Base-by-base conservation (phyloP, 2,113 vertebrate species). In the Fulica atra region DNA sequence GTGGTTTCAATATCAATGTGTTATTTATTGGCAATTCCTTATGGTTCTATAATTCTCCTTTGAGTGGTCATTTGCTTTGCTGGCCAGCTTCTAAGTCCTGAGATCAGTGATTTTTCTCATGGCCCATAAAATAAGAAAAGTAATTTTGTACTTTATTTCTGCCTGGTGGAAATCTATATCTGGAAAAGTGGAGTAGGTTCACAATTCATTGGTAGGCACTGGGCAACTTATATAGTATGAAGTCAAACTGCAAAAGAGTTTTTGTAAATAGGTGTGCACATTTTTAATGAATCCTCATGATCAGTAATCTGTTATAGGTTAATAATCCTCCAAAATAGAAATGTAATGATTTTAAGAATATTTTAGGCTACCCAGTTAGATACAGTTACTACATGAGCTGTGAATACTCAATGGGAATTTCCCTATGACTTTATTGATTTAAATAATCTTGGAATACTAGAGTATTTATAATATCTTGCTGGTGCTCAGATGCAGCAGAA, bases 11-110 rank as follows among this genome's bases (percentile, higher is more conserved):
- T 68, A 92, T 46, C 0, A 0, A n/a, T 50, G 42, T 59, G 56
- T 94, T 90, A 93, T 93, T 95, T 93, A 94, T 70, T 91, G 69
- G 60, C 80, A 83, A 81, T 92, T 83, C 40, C 35, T 92, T 88
- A 59, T 65, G 46, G 56, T 77, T 88, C 80, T 84, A n/a, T 92
- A 95, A 93, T 82, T 95, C 95, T 88, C 23, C 64, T 88, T 66
- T 79, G 91, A 95, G 85, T 50, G 54, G 82, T 86, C 91, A 92
- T 93, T 96, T 86, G 64, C 70, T 95, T 93, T 92, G 33, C 59
- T 90, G 89, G 85, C 46, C 71, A 88, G 42, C 7, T 1, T 93
- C 77, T 95, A 59, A 82, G 74, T n/a, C 71, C 63, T 74, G 85
- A 86, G 74, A 95, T 81, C 33, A 19, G 93, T 95, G 93, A 44